Percentiles rank a stretch among this genome's conserved stretches.
These are phyloP conservation scores for Carassius gibelio DNA, from an alignment of 2,113 vertebrate genomes.

Conservation along the genomic window DNA sequence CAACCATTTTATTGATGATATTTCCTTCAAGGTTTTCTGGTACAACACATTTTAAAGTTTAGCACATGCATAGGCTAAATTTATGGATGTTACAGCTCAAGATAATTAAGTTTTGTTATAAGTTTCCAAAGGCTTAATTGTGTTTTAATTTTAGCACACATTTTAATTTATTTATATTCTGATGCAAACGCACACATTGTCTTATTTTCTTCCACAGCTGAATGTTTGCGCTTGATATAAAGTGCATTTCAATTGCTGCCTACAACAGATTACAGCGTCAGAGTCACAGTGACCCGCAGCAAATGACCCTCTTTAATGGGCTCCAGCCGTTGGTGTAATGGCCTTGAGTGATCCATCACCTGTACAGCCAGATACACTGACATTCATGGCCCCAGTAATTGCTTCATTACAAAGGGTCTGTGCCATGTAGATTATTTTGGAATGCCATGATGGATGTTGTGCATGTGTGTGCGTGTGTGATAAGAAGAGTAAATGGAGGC, in stretches of 20 bases:
- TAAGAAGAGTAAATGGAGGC: slow-evolving; percentile 18
- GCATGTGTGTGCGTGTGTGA: slow-evolving; percentile 12
- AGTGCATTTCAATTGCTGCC: slow-evolving; percentile 17
- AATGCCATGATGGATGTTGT: slow-evolving; percentile 39
- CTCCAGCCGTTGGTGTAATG: slow-evolving; percentile 52
- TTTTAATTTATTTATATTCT: background rate
- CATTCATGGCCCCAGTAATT: slow-evolving; percentile 48
- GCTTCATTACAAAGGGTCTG: slow-evolving; percentile 33
- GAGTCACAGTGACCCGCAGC: slow-evolving; percentile 39
- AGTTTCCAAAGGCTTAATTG: no score
- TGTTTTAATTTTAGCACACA: no score
- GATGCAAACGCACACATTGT: background rate
- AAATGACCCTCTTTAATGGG: slow-evolving; percentile 45
- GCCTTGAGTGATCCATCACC: slow-evolving; percentile 55
- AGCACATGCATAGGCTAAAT: background rate
- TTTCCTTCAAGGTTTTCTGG: background rate
- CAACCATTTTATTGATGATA: background rate
- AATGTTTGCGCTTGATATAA: background rate
- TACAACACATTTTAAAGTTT: background rate
- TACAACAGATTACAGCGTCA: slow-evolving; percentile 17
- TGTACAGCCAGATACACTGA: slow-evolving; percentile 38
- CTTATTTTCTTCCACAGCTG: background rate
- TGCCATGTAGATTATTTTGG: slow-evolving; percentile 38
- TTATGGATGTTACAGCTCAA: background rate
- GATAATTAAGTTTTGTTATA: background rate